Evolutionary conservation across 2,888 invertebrate species (phyloP).

Genomic region (Didymodactylos carnosus): DNA sequence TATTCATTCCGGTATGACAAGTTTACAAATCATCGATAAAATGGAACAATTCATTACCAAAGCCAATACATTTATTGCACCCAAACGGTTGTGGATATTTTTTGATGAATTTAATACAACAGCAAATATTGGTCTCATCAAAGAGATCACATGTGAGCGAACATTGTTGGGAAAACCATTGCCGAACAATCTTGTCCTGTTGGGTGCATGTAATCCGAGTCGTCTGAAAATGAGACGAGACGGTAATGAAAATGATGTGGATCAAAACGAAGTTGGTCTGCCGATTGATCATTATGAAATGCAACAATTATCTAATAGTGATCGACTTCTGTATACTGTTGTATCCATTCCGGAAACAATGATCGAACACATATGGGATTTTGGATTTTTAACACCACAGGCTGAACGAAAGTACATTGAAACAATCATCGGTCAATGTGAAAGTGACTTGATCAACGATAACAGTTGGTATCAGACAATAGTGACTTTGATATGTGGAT

Average conservation of each 20-base stretch:
- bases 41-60: conserved; percentile 18
- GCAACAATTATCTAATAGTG: neutral
- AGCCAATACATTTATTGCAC: conserved; percentile 17
- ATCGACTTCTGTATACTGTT: conserved; percentile 2
- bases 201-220: conserved; percentile 31
- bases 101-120: conserved; percentile 31
- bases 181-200: conserved; percentile 22
- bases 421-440: neutral
- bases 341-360: neutral
- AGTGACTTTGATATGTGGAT: neutral
- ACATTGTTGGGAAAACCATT: conserved; percentile 22
- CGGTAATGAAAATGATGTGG: neutral
- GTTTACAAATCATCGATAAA: conserved; percentile 21
- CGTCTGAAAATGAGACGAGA: conserved; percentile 21
- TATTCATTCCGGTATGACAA: conserved; percentile 26
- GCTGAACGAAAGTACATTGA: neutral
- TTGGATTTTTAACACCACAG: neutral
- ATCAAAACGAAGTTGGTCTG: neutral
- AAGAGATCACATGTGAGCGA: conserved; percentile 29
- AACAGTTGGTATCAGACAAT: neutral
- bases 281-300: neutral
- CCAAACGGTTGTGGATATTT: neutral
- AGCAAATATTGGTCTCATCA: conserved; percentile 28
- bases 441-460: neutral
- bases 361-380: neutral